These are phyloP conservation scores for Onychomys torridus DNA, from an alignment of 2,797 vertebrate species.

Conservation along the genomic window DNA sequence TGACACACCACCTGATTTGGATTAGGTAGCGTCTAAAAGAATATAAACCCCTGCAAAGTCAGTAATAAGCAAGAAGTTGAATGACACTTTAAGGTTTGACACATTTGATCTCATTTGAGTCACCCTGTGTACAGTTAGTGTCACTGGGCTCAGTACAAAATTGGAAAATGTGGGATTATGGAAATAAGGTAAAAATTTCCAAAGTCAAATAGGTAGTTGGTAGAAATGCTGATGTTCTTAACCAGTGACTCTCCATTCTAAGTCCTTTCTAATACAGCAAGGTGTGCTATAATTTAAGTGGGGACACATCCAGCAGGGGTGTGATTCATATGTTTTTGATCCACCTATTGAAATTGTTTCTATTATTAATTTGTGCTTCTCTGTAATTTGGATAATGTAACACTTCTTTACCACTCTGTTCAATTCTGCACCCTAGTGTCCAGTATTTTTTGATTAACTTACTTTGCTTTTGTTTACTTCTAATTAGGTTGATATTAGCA, in stretches of 20 bases:
- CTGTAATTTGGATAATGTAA: constrained; percentile 57
- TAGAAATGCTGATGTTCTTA: background rate
- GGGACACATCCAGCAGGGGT: background rate
- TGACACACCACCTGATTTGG: background rate
- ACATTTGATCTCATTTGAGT: background rate
- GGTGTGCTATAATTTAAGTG: background rate
- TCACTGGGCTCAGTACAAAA: background rate
- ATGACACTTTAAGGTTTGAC: background rate
- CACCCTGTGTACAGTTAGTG: background rate
- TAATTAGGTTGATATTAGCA: constrained; percentile 68
- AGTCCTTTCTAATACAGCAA: constrained; percentile 1
- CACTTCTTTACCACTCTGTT: background rate
- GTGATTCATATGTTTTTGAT: background rate
- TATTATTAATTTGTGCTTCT: constrained; percentile 12
- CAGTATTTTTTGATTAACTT: constrained; percentile 13
- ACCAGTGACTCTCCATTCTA: background rate
- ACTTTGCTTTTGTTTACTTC: constrained; percentile 34
- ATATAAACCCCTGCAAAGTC: background rate
- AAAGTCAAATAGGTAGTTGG: background rate
- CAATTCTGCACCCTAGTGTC: background rate
- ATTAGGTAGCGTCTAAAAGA: background rate
- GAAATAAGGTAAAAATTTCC: background rate
- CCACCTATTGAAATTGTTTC: background rate
- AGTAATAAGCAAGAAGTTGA: constrained; percentile 1
- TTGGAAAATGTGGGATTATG: background rate